phyloP scores from a whole-genome alignment of 1,140 invertebrate genomes.

The Philaenus spumarius region DNA sequence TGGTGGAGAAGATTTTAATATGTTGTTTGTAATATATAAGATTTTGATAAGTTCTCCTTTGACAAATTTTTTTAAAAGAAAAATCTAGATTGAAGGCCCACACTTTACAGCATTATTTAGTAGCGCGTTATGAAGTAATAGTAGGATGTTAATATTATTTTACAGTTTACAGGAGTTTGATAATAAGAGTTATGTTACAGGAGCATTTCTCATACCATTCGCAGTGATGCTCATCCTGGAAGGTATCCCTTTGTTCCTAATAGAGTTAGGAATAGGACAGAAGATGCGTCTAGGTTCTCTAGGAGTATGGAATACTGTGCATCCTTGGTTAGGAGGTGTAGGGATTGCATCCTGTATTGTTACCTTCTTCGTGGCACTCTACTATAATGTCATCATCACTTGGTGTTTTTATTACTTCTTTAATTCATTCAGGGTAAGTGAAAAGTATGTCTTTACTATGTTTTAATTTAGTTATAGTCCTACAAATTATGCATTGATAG shows the following conservation, averaged over 20 bases:
- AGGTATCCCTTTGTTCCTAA: slow-evolving; percentile 87
- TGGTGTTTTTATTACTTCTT: slow-evolving; percentile 97
- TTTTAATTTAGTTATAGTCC: no score
- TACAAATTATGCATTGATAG: no score
- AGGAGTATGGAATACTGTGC: slow-evolving; percentile 90
- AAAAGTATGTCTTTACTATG: no score
- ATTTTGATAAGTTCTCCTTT: no score
- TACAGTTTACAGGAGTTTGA: neutral
- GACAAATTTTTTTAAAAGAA: no score
- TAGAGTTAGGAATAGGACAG: slow-evolving; percentile 91
- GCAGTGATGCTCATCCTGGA: slow-evolving; percentile 88
- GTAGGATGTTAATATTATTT: no score
- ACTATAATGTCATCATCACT: slow-evolving; percentile 98
- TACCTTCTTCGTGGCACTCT: slow-evolving; percentile 85
- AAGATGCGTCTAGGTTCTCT: slow-evolving; percentile 80
- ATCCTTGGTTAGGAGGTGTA: slow-evolving; percentile 86
- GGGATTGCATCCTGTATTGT: slow-evolving; percentile 66
- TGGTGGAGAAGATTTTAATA: no score
- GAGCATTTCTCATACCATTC: slow-evolving; percentile 96
- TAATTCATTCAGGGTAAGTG: slow-evolving; percentile 77
- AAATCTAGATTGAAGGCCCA: no score
- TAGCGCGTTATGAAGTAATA: no score
- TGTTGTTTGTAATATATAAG: no score
- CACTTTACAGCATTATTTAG: no score
- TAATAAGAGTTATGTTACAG: slow-evolving; percentile 60